Percentiles rank a stretch among this genome's conserved stretches.
phyloP scores from a whole-genome alignment of 1,140 invertebrate genomes.

The Heliconius eleuchia region DNA sequence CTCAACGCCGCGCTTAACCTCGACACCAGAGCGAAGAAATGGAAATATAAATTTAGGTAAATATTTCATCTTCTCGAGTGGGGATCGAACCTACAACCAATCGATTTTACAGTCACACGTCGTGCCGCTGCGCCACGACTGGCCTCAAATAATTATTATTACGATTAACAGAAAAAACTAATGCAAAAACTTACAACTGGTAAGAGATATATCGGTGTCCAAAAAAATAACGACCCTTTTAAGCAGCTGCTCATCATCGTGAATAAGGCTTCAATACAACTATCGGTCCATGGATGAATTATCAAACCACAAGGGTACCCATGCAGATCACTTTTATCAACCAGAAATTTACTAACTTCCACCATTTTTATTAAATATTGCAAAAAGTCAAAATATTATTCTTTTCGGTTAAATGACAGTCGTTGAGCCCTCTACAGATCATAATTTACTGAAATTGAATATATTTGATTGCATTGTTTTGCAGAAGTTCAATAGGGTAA shows the following conservation, averaged over 20 bases:
- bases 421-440: not conserved
- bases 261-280: constrained; percentile 49
- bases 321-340: constrained; percentile 5
- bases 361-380: constrained; percentile 51
- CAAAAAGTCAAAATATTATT: not conserved
- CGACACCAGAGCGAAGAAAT: no score
- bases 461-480: constrained; percentile 16
- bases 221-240: constrained; percentile 54
- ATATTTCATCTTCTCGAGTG: no score
- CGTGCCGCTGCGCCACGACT: no score
- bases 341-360: constrained; percentile 60
- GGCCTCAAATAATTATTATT: no score
- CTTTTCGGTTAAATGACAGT: not conserved
- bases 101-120: no score
- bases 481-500: constrained; percentile 30
- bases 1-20: no score
- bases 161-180: not conserved
- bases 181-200: constrained; percentile 3
- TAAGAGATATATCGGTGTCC: constrained; percentile 34
- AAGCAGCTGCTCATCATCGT: constrained; percentile 46
- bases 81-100: no score
- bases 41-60: no score
- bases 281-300: constrained; percentile 61
- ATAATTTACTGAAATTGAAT: not conserved
- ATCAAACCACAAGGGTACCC: constrained; percentile 32